Percentiles rank a stretch among this genome's conserved stretches.
These are phyloP conservation scores for Choristoneura fumiferana DNA, from an alignment of 1,140 invertebrate species.

Conservation along the genomic window DNA sequence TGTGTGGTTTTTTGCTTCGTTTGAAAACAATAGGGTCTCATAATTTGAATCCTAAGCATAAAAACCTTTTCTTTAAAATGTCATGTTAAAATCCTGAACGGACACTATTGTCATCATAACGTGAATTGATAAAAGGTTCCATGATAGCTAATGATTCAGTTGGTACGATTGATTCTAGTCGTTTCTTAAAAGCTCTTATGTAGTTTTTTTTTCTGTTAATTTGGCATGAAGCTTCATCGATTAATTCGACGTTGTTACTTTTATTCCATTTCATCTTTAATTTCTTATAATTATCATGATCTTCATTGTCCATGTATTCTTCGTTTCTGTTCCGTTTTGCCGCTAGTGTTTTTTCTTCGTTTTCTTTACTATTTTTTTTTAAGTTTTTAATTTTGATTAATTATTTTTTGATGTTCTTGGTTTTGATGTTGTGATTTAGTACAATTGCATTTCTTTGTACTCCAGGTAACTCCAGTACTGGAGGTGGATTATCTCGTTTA, in stretches of 20 bases:
- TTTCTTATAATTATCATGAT: conserved; percentile 10
- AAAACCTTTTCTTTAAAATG: too few relatives aligned
- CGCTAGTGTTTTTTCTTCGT: conserved; percentile 19
- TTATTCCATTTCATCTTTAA: conserved; percentile 24
- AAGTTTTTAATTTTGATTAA: neutral
- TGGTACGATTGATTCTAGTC: too few relatives aligned
- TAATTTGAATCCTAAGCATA: too few relatives aligned
- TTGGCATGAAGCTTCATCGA: conserved; percentile 19
- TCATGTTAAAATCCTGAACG: too few relatives aligned
- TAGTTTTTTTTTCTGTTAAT: conserved; percentile 4
- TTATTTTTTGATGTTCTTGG: neutral
- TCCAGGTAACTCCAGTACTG: too few relatives aligned
- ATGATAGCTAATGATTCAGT: too few relatives aligned
- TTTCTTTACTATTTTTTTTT: conserved; percentile 15
- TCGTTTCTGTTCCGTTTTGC: conserved; percentile 26
- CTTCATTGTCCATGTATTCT: neutral
- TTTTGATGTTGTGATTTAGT: conserved; percentile 19
- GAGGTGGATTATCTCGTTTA: too few relatives aligned
- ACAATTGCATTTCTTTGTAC: conserved; percentile 23
- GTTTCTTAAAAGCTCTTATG: too few relatives aligned
- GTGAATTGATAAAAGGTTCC: too few relatives aligned
- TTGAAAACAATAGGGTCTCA: too few relatives aligned
- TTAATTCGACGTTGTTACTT: conserved; percentile 2
- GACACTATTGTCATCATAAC: too few relatives aligned
- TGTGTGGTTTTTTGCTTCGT: neutral